Evolutionary conservation across 2,113 vertebrate genomes (phyloP).

Genomic region (Melanerpes formicivorus): DNA sequence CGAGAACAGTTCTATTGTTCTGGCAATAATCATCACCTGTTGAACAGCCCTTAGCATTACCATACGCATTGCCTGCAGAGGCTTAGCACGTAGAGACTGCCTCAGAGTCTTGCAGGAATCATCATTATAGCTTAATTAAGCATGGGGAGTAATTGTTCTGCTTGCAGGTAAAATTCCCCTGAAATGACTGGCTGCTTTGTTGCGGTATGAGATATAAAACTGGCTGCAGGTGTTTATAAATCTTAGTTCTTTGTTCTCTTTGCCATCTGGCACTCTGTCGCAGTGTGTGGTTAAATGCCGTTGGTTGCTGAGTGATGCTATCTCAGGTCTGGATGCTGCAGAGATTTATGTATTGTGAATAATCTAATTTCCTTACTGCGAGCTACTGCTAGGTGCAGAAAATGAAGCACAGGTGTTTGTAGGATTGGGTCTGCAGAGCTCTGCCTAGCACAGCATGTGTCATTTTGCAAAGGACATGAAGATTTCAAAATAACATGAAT

Average conservation of each 20-base stretch:
- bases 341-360: conserved; percentile 41
- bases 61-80: fast-evolving
- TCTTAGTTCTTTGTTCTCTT: conserved; percentile 24
- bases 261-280: conserved; percentile 28
- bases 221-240: neutral
- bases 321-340: conserved; percentile 32
- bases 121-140: neutral
- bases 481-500: neutral
- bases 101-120: neutral
- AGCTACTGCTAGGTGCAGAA: conserved; percentile 36
- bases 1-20: neutral
- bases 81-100: neutral
- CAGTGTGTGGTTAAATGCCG: neutral
- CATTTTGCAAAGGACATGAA: neutral
- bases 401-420: neutral
- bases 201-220: neutral
- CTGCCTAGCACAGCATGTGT: neutral
- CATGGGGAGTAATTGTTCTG: neutral
- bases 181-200: neutral
- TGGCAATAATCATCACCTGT: neutral
- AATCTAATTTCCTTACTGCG: conserved; percentile 32
- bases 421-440: neutral
- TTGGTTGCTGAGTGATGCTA: neutral
- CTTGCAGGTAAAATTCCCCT: neutral
- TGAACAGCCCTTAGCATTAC: neutral